These are phyloP conservation scores for Halcyon senegalensis DNA, from an alignment of 2,113 vertebrate genomes.

Conservation along the genomic window DNA sequence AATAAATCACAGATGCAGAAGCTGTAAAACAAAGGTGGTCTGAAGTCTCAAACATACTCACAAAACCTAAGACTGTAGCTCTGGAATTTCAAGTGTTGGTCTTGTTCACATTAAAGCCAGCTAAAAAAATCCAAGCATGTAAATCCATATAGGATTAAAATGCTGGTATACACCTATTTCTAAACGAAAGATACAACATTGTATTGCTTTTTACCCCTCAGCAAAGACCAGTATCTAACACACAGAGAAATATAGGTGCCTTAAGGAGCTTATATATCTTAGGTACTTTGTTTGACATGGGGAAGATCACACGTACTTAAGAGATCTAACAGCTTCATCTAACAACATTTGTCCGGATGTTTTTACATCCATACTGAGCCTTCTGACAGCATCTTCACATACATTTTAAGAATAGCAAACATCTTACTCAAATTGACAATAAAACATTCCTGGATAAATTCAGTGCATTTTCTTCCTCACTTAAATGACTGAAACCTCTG, in stretches of 20 bases:
- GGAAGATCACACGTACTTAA: not conserved
- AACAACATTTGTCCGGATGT: not conserved
- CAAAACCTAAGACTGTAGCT: not conserved
- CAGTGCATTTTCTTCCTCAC: not conserved
- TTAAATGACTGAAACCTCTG: not conserved
- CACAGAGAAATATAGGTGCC: not conserved
- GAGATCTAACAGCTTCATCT: not conserved
- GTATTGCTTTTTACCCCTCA: not conserved
- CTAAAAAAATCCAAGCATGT: not conserved
- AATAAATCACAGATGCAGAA: not conserved
- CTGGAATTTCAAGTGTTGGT: not conserved
- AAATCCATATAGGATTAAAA: not conserved
- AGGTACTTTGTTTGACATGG: not conserved
- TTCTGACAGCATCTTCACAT: not conserved
- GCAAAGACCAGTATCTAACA: not conserved
- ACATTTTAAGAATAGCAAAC: slow-evolving; percentile 31
- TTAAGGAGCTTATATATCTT: not conserved
- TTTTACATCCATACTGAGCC: not conserved
- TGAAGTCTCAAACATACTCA: not conserved
- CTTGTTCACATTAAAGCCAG: not conserved
- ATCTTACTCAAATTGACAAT: not conserved
- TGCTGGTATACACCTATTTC: not conserved
- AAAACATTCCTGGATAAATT: not conserved
- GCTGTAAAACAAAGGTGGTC: not conserved
- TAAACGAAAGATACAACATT: not conserved